phyloP scores from a whole-genome alignment of 92 coral and sea anemone genomes.

The Actinernus sp. region DNA sequence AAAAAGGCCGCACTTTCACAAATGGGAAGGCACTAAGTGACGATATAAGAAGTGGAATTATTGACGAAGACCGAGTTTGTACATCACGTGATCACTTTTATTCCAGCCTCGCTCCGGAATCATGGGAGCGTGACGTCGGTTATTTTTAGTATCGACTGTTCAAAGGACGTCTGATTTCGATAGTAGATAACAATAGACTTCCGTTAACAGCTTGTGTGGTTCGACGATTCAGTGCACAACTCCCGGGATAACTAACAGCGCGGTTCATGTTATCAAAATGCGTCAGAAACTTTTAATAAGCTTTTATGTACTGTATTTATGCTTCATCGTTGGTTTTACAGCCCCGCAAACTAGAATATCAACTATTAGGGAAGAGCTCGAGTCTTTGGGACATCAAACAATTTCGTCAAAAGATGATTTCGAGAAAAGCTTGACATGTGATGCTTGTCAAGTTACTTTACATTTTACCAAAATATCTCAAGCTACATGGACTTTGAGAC shows the following conservation, averaged over 20 bases:
- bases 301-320: not conserved
- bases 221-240: no score
- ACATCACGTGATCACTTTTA: no score
- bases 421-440: conserved; percentile 4
- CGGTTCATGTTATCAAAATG: no score
- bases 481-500: conserved; percentile 17
- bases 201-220: no score
- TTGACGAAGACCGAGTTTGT: no score
- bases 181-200: no score
- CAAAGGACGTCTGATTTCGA: no score
- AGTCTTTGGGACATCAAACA: conserved; percentile 15
- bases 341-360: conserved; percentile 11
- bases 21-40: not conserved
- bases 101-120: no score
- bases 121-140: no score
- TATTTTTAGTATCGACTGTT: no score
- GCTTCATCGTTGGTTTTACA: not conserved
- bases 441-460: conserved; percentile 20
- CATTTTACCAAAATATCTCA: not conserved
- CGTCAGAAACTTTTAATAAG: not conserved
- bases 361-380: conserved; percentile 10
- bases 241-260: no score
- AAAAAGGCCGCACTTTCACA: not conserved
- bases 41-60: not conserved
- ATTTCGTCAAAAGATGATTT: conserved; percentile 11